Conservation (phyloP, 2,797 vertebrate species). For the Mus caroli region DNA sequence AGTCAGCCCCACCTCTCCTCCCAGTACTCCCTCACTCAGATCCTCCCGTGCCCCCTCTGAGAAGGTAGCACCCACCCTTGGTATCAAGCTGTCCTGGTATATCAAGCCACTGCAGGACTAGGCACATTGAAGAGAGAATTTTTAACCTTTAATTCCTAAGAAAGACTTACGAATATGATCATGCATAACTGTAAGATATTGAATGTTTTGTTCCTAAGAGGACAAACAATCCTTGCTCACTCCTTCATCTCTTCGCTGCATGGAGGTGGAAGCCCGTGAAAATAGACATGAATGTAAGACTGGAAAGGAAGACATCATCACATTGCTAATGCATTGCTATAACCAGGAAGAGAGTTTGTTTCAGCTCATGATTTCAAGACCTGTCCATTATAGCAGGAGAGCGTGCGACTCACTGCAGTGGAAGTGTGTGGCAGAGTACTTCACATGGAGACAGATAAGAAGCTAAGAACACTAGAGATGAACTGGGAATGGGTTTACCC, state of each 20-base stretch:
- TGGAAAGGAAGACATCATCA: not conserved
- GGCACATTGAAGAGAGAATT: not conserved
- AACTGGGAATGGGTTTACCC: not conserved
- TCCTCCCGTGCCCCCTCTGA: not conserved
- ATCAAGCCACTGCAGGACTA: not conserved
- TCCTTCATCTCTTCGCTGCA: not conserved
- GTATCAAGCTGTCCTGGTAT: not conserved
- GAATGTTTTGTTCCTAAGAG: not conserved
- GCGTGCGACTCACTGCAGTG: too few species aligned
- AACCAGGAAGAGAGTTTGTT: not conserved
- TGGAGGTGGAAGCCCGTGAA: not conserved
- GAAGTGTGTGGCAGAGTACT: not conserved
- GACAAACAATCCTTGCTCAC: not conserved
- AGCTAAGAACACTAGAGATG: not conserved
- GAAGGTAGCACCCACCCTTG: not conserved
- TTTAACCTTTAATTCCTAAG: not conserved
- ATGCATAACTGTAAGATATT: not conserved
- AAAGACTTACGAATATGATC: not conserved
- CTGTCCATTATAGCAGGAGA: not conserved
- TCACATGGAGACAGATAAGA: not conserved
- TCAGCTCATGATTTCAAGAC: not conserved
- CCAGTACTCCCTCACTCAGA: not conserved
- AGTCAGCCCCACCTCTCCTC: not conserved
- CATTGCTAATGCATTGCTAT: not conserved
- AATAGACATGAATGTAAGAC: not conserved